These are phyloP conservation scores for Euleptes europaea DNA, from an alignment of 2,113 vertebrate genomes.

Conservation along the genomic window DNA sequence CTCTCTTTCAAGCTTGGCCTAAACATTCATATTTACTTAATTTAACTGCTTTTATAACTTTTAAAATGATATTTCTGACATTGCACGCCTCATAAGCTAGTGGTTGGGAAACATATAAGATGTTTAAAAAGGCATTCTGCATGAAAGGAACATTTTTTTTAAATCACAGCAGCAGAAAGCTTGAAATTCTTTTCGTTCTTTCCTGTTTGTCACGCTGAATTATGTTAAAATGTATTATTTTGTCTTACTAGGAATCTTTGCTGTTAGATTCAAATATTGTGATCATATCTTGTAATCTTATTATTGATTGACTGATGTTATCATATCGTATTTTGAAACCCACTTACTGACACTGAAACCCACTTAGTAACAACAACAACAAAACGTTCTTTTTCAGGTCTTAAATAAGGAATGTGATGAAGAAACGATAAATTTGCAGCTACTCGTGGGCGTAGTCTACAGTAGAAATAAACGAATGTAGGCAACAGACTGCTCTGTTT, in stretches of 20 bases:
- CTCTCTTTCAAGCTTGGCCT: too few species aligned
- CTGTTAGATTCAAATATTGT: too few species aligned
- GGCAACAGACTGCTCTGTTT: background rate
- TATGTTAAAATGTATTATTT: too few species aligned
- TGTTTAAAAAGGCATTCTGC: background rate
- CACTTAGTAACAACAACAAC: too few species aligned
- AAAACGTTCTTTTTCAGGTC: conserved; percentile 42
- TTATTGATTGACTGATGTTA: too few species aligned
- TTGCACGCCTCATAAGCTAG: background rate
- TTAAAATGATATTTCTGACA: background rate
- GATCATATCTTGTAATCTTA: too few species aligned
- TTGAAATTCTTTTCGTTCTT: too few species aligned
- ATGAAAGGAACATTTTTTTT: background rate
- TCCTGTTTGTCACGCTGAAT: too few species aligned
- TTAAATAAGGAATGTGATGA: conserved; percentile 33
- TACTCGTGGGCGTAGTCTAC: background rate
- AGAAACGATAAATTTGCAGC: conserved; percentile 4
- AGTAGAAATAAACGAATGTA: conserved; percentile 15
- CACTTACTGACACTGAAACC: too few species aligned
- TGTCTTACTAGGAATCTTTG: too few species aligned
- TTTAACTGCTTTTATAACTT: background rate
- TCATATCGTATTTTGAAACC: too few species aligned
- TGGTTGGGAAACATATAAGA: background rate
- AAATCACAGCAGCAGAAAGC: background rate
- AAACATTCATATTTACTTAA: background rate